Percentiles rank a stretch among this genome's conserved stretches.
These are phyloP conservation scores for Drosophila diplacantha DNA, from an alignment of 2,888 invertebrate species.

Conservation along the genomic window DNA sequence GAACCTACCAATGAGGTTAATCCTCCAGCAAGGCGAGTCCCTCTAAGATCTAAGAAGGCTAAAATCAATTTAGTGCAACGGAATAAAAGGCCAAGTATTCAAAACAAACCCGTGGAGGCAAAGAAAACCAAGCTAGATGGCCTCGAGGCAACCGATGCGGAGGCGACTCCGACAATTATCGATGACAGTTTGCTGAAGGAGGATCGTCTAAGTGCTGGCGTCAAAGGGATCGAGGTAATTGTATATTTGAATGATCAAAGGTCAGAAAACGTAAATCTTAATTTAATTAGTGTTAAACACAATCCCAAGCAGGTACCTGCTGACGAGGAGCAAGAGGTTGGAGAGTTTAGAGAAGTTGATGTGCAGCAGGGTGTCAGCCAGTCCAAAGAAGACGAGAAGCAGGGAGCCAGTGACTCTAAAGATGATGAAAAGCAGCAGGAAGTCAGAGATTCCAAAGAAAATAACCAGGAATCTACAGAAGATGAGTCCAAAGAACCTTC, in stretches of 20 bases:
- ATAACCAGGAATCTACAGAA: not conserved
- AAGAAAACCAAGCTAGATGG: constrained; percentile 18
- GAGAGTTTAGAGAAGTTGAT: not conserved
- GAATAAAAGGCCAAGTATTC: constrained; percentile 44
- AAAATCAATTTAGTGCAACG: constrained; percentile 72
- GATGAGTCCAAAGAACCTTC: not conserved
- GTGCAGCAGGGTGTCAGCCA: not conserved
- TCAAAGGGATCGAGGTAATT: constrained; percentile 21
- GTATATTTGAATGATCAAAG: not conserved
- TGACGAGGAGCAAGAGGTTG: not conserved
- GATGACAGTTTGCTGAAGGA: constrained; percentile 16
- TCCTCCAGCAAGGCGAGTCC: not conserved
- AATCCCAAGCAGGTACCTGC: constrained; percentile 15
- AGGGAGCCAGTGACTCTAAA: not conserved
- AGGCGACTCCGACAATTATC: not conserved
- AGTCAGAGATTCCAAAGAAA: not conserved
- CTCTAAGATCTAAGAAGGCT: constrained; percentile 59
- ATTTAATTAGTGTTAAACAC: constrained; percentile 30
- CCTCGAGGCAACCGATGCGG: not conserved
- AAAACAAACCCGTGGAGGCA: constrained; percentile 17
- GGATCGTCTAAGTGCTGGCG: constrained; percentile 3
- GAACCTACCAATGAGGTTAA: not conserved
- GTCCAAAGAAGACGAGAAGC: not conserved
- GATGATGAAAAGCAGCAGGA: not conserved
- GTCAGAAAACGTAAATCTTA: constrained; percentile 26